A percentile compares a stretch with the other conserved stretches of the same genome.
Evolutionary conservation across 2,113 vertebrate species (phyloP).

Genomic region (Pao palembangensis): DNA sequence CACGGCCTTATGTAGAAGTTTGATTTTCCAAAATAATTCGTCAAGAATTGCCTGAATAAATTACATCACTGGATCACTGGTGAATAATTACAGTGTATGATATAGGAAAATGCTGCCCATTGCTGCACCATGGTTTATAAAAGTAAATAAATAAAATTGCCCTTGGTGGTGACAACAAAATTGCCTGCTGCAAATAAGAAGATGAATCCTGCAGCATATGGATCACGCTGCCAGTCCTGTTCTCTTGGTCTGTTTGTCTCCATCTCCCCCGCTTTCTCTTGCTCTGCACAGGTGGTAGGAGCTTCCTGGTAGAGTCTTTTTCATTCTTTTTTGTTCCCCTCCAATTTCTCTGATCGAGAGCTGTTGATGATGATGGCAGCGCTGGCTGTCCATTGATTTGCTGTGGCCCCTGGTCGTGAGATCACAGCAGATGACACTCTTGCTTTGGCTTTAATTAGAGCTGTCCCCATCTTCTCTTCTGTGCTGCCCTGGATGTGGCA

Average conservation of each 20-base stretch:
- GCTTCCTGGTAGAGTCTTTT: constrained; percentile 65
- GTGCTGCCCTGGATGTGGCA: constrained; percentile 59
- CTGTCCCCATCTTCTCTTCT: constrained; percentile 60
- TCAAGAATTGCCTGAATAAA: no score
- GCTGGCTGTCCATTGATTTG: constrained; percentile 74
- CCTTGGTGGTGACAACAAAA: constrained; percentile 60
- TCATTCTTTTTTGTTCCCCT: constrained; percentile 70
- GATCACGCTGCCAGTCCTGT: constrained; percentile 39
- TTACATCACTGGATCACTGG: no score
- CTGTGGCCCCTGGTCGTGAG: constrained; percentile 66
- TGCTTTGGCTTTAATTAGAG: constrained; percentile 73
- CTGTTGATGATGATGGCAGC: constrained; percentile 72
- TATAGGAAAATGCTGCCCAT: no score
- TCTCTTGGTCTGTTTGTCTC: constrained; percentile 33
- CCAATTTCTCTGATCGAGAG: constrained; percentile 69
- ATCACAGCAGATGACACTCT: constrained; percentile 73
- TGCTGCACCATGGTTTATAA: constrained; percentile 47
- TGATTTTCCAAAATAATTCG: no score
- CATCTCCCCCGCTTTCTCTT: constrained; percentile 40
- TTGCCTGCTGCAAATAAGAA: constrained; percentile 43
- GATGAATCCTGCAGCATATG: constrained; percentile 37
- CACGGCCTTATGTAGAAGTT: no score
- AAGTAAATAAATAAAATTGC: constrained; percentile 45
- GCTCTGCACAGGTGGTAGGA: constrained; percentile 68
- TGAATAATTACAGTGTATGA: no score